These are phyloP conservation scores for Drosophila anceps DNA, from an alignment of 2,888 invertebrate species.

Conservation along the genomic window DNA sequence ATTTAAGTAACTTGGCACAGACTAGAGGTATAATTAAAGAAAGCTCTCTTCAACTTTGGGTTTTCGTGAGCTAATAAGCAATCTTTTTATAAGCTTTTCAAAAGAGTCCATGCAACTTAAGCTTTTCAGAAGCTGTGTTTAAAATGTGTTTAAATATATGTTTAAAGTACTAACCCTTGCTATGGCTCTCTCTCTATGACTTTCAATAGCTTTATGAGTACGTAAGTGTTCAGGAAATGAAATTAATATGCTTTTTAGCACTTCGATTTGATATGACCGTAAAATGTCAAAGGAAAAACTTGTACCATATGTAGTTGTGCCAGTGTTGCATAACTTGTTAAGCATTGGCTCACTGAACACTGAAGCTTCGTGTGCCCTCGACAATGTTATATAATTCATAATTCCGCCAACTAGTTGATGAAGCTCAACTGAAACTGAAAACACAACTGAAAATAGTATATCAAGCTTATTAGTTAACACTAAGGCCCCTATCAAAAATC, in stretches of 20 bases:
- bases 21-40: too few species aligned
- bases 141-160: neutral
- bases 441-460: conserved; percentile 28
- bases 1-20: too few species aligned
- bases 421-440: conserved; percentile 12
- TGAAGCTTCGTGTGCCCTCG: neutral
- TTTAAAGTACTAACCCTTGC: neutral
- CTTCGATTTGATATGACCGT: neutral
- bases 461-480: conserved; percentile 50
- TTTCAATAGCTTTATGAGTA: neutral
- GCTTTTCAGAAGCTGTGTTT: neutral
- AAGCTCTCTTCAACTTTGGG: too few species aligned
- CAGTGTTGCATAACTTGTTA: conserved; percentile 6
- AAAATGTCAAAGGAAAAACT: neutral
- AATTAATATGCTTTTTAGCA: neutral
- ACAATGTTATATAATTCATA: neutral
- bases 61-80: neutral
- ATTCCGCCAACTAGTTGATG: conserved; percentile 42
- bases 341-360: neutral
- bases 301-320: neutral
- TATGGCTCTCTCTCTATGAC: neutral
- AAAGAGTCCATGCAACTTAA: fast-evolving
- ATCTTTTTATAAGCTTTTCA: neutral
- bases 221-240: neutral
- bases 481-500: conserved; percentile 37